phyloP scores from a whole-genome alignment of 1,140 invertebrate species.

The Paramacrobiotus metropolitanus region DNA sequence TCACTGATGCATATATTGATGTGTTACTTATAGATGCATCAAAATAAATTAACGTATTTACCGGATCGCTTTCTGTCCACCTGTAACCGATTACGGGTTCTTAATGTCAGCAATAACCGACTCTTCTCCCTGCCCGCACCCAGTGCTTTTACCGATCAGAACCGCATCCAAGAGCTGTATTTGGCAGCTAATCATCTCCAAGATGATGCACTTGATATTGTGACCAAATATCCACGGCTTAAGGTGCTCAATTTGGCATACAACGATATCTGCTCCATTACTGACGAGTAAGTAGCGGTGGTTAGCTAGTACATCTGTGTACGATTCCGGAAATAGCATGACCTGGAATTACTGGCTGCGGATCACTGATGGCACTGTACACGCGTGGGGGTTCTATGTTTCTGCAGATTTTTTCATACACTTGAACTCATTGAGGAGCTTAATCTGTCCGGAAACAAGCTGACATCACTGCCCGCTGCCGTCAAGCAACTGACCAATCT shows the following conservation, averaged over 20 bases:
- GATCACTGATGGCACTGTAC: too few species aligned
- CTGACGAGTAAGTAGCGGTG: constrained; percentile 16
- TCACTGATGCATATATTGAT: not conserved
- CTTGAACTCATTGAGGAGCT: constrained; percentile 20
- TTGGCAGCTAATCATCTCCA: constrained; percentile 20
- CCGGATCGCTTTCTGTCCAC: not conserved
- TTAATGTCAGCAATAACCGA: constrained; percentile 50
- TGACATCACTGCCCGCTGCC: constrained; percentile 17
- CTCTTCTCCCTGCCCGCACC: constrained; percentile 9
- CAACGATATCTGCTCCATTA: constrained; percentile 19
- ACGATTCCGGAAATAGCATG: too few species aligned
- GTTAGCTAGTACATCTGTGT: not conserved
- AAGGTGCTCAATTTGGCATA: constrained; percentile 20
- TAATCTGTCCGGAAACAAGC: constrained; percentile 21
- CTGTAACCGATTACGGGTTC: constrained; percentile 31
- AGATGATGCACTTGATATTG: constrained; percentile 17
- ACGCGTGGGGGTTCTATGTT: constrained; percentile 8
- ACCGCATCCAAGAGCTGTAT: constrained; percentile 22
- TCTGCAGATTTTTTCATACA: constrained; percentile 18
- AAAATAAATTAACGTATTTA: not conserved
- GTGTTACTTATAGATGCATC: not conserved
- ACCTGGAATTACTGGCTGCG: too few species aligned
- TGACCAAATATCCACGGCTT: constrained; percentile 19
- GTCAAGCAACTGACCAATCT: constrained; percentile 18
- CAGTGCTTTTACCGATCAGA: constrained; percentile 21